Evolutionary conservation across 2,797 vertebrate species (phyloP), one percentile per base, ranked within the genome.

Genomic region (Clarias fuscus): DNA sequence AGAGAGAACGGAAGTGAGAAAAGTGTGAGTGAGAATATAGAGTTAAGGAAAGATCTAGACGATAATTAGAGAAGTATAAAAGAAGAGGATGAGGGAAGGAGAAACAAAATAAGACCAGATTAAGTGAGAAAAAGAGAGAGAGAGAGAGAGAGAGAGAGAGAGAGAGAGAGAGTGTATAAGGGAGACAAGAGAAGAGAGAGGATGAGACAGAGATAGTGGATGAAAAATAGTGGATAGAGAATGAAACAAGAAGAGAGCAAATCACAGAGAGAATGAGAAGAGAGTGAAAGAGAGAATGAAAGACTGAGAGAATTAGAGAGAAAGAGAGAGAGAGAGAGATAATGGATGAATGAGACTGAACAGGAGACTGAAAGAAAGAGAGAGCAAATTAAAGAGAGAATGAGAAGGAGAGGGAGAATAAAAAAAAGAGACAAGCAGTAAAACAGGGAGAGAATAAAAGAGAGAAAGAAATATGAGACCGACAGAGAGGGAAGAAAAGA

Each of bases 331-430:
- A 43, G 40, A 7, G 43, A 43, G 43, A 43, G 43, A 43, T 7
- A 43, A 43, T 4, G 6, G 4, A 27, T 1, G 43, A 43, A 43
- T 43, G 43, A 43, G 43, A 43, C 43, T 43, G 43, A 7, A 43
- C 1, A 7, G 43, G 7, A 43, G 43, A 43, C 43, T 43, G 43
- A 43, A 43, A 43, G 43, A 43, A 43, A 43, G 43, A 27, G 48
- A 27, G 7, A 71, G 4, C 30, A 10, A 71, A 6, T 15, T 18
- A 40, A 53, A 14, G 10, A 17, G 17, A 75, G 14, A 15, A 18
- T 13, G 14, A 18, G 27, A 91, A 93, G 89, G 53, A 17, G 62
- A 67, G 62, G 58, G 65, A 18, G 37, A 37, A 70, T 14, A 17
- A 58, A 58, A 33, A 79, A 79, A 3, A 61, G 64, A 8, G 17